Base-by-base conservation (phyloP, 2,113 vertebrate genomes). In the Gobius niger region DNA sequence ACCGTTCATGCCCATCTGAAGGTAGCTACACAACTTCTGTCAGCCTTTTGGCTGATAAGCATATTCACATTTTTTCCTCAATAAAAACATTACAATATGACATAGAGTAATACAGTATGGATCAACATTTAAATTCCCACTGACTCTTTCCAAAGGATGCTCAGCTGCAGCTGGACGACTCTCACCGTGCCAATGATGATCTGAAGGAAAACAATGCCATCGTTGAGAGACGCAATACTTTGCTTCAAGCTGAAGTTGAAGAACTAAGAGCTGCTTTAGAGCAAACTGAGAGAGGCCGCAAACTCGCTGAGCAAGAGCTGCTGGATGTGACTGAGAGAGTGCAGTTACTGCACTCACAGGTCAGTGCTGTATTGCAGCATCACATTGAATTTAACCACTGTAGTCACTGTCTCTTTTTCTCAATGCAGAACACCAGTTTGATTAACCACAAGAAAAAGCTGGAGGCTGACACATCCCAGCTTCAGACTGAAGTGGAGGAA, bases 281-380 rank as follows among this genome's bases (percentile, higher is more conserved):
- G 0, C 95, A 96, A 89, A 92, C 91, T 0, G 95, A 96, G 76
- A 82, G 94, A 72, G 90, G 87, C 0, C 92, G 94, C 2, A 96
- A 94, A 77, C 70, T 96, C 85, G 95, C 94, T 0, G 95, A 96
- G 79, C 94, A 95, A 86, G 95, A 96, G 81, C 83, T 96, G 70
- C 83, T 95, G 1, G 94, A 95, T 63, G 92, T 93, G 81, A 92
- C 91, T 0, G 94, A 95, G 77, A 91, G 94, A 61, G 94, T 95
- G 56, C 94, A 95, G 82, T 90, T 95, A 1, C 93, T 95, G 56
- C 93, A 95, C 73, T 94, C 94, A 0, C 94, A 95, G 91, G 94
- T 94, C 63, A 51, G 40, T 51, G 11, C 0, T 12, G 15, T 0
- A 14, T 6, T 14, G 0, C 0, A 65, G 1, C 18, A 46, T 18